phyloP scores from a whole-genome alignment of 1,140 invertebrate genomes.

The Latrodectus geometricus region DNA sequence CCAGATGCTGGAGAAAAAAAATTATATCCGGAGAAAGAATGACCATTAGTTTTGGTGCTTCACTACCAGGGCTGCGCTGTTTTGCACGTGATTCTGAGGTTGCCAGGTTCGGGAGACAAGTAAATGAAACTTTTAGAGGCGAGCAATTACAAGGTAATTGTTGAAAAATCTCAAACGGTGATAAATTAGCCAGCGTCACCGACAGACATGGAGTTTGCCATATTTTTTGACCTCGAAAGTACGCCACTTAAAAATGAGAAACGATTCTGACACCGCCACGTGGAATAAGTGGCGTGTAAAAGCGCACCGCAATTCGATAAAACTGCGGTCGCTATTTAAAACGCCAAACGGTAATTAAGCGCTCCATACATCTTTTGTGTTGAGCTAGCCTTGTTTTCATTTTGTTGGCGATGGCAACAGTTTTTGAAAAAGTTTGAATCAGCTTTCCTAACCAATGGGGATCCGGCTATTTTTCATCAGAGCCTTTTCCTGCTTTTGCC shows the following conservation, averaged over 20 bases:
- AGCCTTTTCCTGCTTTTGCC: conserved; percentile 2
- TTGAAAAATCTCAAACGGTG: conserved; percentile 55
- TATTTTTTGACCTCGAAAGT: conserved; percentile 61
- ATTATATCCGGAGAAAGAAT: conserved; percentile 35
- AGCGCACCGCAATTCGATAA: conserved; percentile 49
- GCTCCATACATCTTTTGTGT: conserved; percentile 41
- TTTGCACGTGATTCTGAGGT: conserved; percentile 58
- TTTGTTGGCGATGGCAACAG: conserved; percentile 57
- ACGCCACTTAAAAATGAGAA: conserved; percentile 61
- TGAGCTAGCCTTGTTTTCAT: conserved; percentile 17
- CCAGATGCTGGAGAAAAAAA: background rate
- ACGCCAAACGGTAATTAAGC: conserved; percentile 60
- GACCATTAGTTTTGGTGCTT: conserved; percentile 58
- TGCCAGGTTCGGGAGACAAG: conserved; percentile 57
- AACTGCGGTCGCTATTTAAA: conserved; percentile 56
- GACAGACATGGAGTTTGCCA: conserved; percentile 54
- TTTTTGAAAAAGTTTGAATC: conserved; percentile 58
- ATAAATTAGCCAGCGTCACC: conserved; percentile 58
- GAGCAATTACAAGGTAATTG: conserved; percentile 60
- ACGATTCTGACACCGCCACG: conserved; percentile 58
- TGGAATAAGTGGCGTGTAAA: conserved; percentile 57
- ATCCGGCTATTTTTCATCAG: conserved; percentile 16
- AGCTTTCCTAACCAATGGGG: conserved; percentile 33
- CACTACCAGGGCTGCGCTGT: conserved; percentile 45
- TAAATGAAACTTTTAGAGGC: conserved; percentile 56